A percentile compares a stretch with the other conserved stretches of the same genome.
Conservation (phyloP, 2,888 invertebrate species). For the Agrilus mali region DNA sequence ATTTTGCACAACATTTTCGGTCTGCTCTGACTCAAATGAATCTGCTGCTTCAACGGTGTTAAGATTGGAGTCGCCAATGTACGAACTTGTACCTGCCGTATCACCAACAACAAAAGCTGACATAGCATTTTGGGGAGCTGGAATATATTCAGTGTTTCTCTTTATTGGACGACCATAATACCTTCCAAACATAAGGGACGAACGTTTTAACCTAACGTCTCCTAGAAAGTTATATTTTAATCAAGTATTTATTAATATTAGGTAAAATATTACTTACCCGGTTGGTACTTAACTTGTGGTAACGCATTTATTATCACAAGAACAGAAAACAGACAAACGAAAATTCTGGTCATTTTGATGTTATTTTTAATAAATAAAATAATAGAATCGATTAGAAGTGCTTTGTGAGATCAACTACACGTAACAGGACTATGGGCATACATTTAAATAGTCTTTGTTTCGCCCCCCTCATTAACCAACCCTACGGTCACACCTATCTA, state of each 20-base stretch:
- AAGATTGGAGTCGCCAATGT: conserved; percentile 17
- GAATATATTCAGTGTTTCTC: conserved; percentile 15
- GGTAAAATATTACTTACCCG: no score
- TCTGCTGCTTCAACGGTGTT: conserved; percentile 11
- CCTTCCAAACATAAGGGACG: conserved; percentile 29
- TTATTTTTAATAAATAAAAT: conserved; percentile 1
- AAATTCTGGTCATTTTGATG: conserved; percentile 9
- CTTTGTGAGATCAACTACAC: conserved; percentile 13
- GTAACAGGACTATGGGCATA: conserved; percentile 13
- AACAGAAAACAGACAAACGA: conserved; percentile 11
- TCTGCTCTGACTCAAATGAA: conserved; percentile 8
- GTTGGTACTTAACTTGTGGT: no score
- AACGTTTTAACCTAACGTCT: conserved; percentile 12
- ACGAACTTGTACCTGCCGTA: conserved; percentile 30
- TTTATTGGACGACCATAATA: conserved; percentile 24
- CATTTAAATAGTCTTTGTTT: conserved; percentile 19
- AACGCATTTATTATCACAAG: conserved; percentile 8
- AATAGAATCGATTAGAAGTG: conserved; percentile 2
- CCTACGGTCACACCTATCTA: conserved; percentile 20
- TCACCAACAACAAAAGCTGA: conserved; percentile 30
- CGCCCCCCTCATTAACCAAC: conserved; percentile 20
- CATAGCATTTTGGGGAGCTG: conserved; percentile 26
- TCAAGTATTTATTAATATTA: no score
- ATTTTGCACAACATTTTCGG: conserved; percentile 6
- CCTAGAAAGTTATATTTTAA: no score